Conservation (phyloP, 1,140 invertebrate species). For the Cydia strobilella region DNA sequence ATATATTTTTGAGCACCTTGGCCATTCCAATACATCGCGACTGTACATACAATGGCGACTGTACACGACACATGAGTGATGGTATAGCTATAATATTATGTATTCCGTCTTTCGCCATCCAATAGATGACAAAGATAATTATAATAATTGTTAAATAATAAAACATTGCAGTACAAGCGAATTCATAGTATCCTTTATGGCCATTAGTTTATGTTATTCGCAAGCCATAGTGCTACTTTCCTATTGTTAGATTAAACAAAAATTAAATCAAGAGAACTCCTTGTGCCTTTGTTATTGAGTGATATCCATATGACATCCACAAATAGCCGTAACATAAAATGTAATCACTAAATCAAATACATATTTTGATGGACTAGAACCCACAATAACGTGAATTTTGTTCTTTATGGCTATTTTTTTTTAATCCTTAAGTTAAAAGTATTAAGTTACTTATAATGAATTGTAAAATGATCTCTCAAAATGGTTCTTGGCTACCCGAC, state of each 20-base stretch:
- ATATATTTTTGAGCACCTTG: neutral
- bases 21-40: neutral
- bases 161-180: constrained; percentile 76
- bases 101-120: constrained; percentile 33
- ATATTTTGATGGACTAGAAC: constrained; percentile 77
- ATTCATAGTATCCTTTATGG: constrained; percentile 72
- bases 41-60: neutral
- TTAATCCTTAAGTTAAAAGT: constrained; percentile 17
- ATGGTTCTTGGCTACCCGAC: constrained; percentile 67
- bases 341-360: constrained; percentile 61
- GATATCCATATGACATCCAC: constrained; percentile 56
- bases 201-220: constrained; percentile 77
- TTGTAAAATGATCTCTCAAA: constrained; percentile 28
- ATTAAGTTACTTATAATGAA: constrained; percentile 32
- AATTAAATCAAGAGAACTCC: constrained; percentile 68
- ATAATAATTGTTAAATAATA: constrained; percentile 61
- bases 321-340: constrained; percentile 45
- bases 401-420: constrained; percentile 57
- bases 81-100: neutral
- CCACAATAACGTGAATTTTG: constrained; percentile 65
- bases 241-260: constrained; percentile 76
- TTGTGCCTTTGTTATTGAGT: constrained; percentile 51
- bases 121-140: constrained; percentile 36
- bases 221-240: constrained; percentile 73
- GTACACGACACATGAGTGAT: neutral